Evolutionary conservation across 2,113 vertebrate species (phyloP), one percentile per base, ranked within the genome.

Genomic region (Leptobrachium leishanense): DNA sequence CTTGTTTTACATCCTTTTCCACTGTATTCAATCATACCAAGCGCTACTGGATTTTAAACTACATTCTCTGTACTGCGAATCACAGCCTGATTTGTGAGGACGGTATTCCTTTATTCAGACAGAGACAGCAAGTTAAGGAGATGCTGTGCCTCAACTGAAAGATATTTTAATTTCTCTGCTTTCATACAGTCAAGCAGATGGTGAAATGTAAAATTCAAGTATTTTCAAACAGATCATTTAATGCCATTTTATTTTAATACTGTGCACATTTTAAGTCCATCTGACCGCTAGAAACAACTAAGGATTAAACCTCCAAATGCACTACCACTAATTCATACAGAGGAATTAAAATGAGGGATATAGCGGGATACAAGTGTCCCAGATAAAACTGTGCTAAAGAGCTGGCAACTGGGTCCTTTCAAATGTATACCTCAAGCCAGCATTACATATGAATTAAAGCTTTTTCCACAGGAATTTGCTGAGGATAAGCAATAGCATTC

Each of bases 291-390:
- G 50, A 70, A 77, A 69, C 43, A 77, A 77, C 57, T 69, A 62
- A 69, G 42, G 75, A 41, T 70, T 77, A 77, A 70, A 69, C 69
- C 75, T 77, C 53, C 53, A 69, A 77, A 77, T 77, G 75, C 75
- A 77, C 66, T 59, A 54, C 66, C 67, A 69, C 42, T 77, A 77
- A 77, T 77, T 77, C 54, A 77, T 46, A 69, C 44, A 20, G 54
- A 77, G 75, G 75, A 70, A 77, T 70, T 77, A 69, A 77, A 77
- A 69, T 69, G 15, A 69, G 46, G 65, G 54, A 46, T 41, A 77
- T 77, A 77, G 69, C 59, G 66, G 65, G 66, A 77, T 68, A 69
- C 54, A 59, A 77, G 63, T 66, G 74, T 75, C 74, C 74, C 63
- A 75, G 75, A 77, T 69, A 77, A 77, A 77, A 69, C 54, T 46